These are phyloP conservation scores for Venustaconcha ellipsiformis DNA, from an alignment of 1,140 invertebrate genomes.

Conservation along the genomic window DNA sequence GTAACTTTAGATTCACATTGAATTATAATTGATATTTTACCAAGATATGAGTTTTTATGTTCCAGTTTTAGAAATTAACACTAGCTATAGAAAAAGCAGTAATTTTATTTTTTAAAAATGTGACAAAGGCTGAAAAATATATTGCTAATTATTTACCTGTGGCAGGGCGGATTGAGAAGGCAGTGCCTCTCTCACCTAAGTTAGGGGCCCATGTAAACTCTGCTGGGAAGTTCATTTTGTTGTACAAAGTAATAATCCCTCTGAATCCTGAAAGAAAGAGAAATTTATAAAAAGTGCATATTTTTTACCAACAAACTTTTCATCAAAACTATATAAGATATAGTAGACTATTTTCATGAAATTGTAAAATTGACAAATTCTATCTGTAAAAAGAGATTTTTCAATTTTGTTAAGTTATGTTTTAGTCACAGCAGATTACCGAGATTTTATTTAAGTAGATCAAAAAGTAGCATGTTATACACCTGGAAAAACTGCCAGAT, in stretches of 20 bases:
- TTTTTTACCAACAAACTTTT: background rate
- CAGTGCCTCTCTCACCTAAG: slow-evolving; percentile 63
- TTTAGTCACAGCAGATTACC: no score
- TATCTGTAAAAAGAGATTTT: background rate
- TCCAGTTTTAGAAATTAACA: no score
- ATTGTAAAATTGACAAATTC: background rate
- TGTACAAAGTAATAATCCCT: slow-evolving; percentile 63
- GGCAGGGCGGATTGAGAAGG: slow-evolving; percentile 68
- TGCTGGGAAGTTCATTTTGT: slow-evolving; percentile 65
- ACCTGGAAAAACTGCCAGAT: no score
- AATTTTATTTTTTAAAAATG: no score
- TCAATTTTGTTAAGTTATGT: background rate
- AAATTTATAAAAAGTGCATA: background rate
- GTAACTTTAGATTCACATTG: no score
- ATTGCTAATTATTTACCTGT: slow-evolving; percentile 46
- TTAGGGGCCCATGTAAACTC: slow-evolving; percentile 68
- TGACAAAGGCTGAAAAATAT: background rate
- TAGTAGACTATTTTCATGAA: background rate
- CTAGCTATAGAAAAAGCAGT: no score
- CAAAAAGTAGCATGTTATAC: no score
- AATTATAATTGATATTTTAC: no score
- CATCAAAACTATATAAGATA: background rate
- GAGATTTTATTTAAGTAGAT: no score
- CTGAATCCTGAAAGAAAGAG: slow-evolving; percentile 53
- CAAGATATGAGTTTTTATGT: no score